phyloP scores from a whole-genome alignment of 1,140 invertebrate genomes.

The Drosophila carrolli region DNA sequence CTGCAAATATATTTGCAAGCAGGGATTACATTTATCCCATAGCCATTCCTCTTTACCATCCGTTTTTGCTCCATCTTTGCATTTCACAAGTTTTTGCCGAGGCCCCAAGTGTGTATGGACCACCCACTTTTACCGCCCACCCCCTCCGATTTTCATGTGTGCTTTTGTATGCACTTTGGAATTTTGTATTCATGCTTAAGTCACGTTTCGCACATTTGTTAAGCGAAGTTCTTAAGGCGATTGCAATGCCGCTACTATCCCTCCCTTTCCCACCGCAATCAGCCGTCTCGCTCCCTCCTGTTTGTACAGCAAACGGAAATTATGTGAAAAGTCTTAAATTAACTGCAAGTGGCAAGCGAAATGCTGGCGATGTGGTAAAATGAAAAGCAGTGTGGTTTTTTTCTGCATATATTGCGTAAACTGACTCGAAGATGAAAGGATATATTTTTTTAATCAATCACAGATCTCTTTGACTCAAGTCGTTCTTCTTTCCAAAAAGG shows the following conservation, averaged over 20 bases:
- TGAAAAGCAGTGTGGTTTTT: not conserved
- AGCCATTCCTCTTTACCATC: constrained; percentile 30
- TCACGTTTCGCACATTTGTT: constrained; percentile 82
- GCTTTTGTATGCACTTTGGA: constrained; percentile 70
- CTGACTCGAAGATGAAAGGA: constrained; percentile 10
- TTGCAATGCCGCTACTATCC: constrained; percentile 40
- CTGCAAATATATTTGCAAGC: constrained; percentile 80
- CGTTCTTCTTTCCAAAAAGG: constrained; percentile 8
- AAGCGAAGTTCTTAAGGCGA: constrained; percentile 80
- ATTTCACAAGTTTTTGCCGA: constrained; percentile 72
- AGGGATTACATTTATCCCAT: constrained; percentile 73
- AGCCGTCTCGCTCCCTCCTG: constrained; percentile 6
- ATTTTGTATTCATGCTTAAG: constrained; percentile 78
- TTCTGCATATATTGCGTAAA: constrained; percentile 15
- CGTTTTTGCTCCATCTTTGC: constrained; percentile 35
- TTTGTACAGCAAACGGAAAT: constrained; percentile 31
- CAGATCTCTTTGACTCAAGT: constrained; percentile 6
- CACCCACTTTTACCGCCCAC: not conserved
- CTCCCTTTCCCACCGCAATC: not conserved
- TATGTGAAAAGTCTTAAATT: constrained; percentile 76
- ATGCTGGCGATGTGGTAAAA: constrained; percentile 3
- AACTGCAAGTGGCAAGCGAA: constrained; percentile 63
- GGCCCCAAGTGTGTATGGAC: constrained; percentile 65
- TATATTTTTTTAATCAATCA: constrained; percentile 49
- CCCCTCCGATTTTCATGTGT: constrained; percentile 49